Evolutionary conservation across 2,888 invertebrate species (phyloP), one percentile per base, ranked within the genome.

Genomic region (Criorhina ranunculi): DNA sequence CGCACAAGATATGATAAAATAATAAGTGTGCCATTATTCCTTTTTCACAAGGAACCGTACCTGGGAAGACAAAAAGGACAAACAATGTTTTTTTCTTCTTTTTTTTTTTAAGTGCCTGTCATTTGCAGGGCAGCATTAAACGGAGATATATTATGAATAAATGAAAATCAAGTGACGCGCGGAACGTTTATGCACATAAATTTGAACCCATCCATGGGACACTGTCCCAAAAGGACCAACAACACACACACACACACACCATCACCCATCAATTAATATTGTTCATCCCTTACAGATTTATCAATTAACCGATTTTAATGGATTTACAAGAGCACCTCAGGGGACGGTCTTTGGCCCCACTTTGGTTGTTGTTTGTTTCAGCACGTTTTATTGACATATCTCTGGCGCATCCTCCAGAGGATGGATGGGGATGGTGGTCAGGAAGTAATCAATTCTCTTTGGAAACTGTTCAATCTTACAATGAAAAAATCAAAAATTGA

Each of bases 371-470:
- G 24, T 66, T 53, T 7, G 7, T 40, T 40, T 59, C 37, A 24
- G 5, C 51, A 5, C 8, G 11, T 37, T 40, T 33, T 62, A 55
- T 69, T 40, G 55, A 70, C 49, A 35, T 44, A 17, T 53, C 17
- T 12, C 35, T 46, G n/a, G n/a, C 35, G 37, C 12, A 35, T 62
- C 24, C 49, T 46, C 17, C 24, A 37, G 46, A 5, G 2, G 11
- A n/a, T n/a, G n/a, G 5, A n/a, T 35, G 8, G 33, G 46, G 53
- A 42, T 1, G 24, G 24, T 4, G 24, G 24, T 62, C 35, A 64
- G 42, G 53, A 77, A 66, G 72, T 66, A 77, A 82, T 82, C 82
- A 82, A 82, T 82, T 82, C 72, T 49, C 60, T 42, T 72, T 42
- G 49, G 35, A 53, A 82, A 46, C 24, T 24, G 42, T 75, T 40